Evolutionary conservation across 1,140 invertebrate genomes (phyloP).

Genomic region (Eufriesea mexicana): DNA sequence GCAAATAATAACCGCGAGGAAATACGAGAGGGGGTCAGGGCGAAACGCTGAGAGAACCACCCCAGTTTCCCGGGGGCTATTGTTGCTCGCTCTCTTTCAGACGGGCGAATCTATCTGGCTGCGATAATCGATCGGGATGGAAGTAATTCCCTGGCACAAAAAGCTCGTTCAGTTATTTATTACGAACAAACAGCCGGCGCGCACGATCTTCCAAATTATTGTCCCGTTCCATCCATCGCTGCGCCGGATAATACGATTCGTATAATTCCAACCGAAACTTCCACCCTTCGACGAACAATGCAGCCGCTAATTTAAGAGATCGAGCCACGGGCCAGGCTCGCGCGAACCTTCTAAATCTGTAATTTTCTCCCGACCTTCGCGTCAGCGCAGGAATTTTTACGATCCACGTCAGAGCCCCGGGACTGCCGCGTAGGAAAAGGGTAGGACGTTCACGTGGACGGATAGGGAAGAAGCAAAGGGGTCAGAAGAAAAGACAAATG

Average conservation of each 20-base stretch:
- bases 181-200: conserved; percentile 31
- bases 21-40: conserved; percentile 2
- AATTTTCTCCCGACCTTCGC: conserved; percentile 14
- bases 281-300: conserved; percentile 4
- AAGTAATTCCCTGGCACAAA: conserved; percentile 39
- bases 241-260: neutral
- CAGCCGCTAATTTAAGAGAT: conserved; percentile 31
- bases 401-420: neutral
- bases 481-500: conserved; percentile 62
- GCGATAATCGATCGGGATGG: conserved; percentile 53
- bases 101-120: conserved; percentile 44
- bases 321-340: neutral
- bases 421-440: neutral
- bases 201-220: conserved; percentile 11
- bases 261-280: conserved; percentile 5
- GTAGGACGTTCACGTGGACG: neutral
- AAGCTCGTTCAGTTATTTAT: conserved; percentile 47
- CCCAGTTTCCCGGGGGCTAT: conserved; percentile 29
- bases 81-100: conserved; percentile 48
- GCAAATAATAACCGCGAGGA: conserved; percentile 51
- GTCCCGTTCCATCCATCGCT: neutral
- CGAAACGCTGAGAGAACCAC: conserved; percentile 31
- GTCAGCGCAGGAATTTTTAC: neutral
- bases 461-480: conserved; percentile 18
- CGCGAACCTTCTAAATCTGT: conserved; percentile 22